Evolutionary conservation across 2,888 invertebrate genomes (phyloP).

Genomic region (Formica aserva): DNA sequence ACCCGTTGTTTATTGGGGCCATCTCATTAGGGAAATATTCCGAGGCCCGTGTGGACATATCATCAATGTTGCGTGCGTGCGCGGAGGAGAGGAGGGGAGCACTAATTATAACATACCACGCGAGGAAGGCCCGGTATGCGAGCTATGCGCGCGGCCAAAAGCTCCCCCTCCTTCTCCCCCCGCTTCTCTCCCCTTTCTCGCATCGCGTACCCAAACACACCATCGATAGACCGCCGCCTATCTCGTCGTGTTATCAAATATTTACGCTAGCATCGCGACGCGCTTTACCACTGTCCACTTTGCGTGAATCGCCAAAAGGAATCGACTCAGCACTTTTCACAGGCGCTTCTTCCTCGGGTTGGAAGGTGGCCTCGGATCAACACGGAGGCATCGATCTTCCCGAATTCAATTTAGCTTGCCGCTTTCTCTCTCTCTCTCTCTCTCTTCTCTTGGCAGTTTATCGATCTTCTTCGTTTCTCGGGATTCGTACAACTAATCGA

Average conservation of each 20-base stretch:
- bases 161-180: constrained; percentile 37
- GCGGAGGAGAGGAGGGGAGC: constrained; percentile 48
- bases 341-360: not conserved
- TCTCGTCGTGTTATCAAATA: constrained; percentile 75
- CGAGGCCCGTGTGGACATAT: constrained; percentile 73
- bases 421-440: not conserved
- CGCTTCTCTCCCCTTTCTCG: not conserved
- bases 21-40: constrained; percentile 78
- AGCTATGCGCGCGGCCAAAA: constrained; percentile 67
- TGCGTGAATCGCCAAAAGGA: not conserved
- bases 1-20: constrained; percentile 72
- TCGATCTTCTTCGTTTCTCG: constrained; percentile 21
- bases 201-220: not conserved
- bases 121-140: constrained; percentile 75
- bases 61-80: constrained; percentile 74
- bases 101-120: constrained; percentile 82
- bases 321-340: not conserved
- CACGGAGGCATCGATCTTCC: constrained; percentile 13
- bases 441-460: not conserved
- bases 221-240: constrained; percentile 38
- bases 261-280: constrained; percentile 64
- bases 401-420: constrained; percentile 34
- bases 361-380: constrained; percentile 4
- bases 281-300: constrained; percentile 37
- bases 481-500: not conserved